Evolutionary conservation across 2,797 vertebrate species (phyloP).

Genomic region (Paramormyrops hopkinsi): DNA sequence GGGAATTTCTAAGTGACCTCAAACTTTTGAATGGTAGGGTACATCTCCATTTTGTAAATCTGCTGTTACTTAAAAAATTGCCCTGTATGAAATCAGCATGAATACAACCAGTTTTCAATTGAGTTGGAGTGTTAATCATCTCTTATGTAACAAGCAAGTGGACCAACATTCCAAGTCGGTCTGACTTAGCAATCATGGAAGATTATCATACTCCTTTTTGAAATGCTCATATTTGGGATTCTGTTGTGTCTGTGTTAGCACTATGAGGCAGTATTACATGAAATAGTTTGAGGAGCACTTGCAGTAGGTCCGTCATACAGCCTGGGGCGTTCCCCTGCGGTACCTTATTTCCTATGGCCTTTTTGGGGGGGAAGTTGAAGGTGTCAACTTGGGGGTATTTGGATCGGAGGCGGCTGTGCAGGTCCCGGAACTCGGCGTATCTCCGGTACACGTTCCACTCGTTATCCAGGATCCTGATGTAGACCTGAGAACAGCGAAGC

Average conservation of each 20-base stretch:
- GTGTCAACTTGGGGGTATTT: constrained; percentile 81
- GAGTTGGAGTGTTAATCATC: neutral
- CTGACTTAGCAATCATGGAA: neutral
- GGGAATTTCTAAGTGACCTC: no score
- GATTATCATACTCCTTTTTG: neutral
- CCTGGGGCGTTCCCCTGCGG: neutral
- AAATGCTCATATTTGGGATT: neutral
- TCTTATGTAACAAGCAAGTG: neutral
- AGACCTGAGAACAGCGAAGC: constrained; percentile 66
- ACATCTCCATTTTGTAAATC: neutral
- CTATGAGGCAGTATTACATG: neutral
- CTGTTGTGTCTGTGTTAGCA: neutral
- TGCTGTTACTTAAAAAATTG: neutral
- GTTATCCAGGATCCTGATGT: constrained; percentile 92
- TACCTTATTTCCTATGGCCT: constrained; percentile 98
- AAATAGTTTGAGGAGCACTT: neutral
- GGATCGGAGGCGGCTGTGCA: constrained; percentile 79
- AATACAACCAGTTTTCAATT: neutral
- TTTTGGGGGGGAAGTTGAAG: constrained; percentile 92
- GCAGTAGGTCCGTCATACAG: neutral
- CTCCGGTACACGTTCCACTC: constrained; percentile 96
- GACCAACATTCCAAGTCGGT: neutral
- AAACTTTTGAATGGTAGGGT: neutral
- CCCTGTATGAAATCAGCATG: neutral
- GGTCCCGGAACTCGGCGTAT: constrained; percentile 83